Base-by-base conservation (phyloP, 1,140 invertebrate species). In the Lutraria rhynchaena region DNA sequence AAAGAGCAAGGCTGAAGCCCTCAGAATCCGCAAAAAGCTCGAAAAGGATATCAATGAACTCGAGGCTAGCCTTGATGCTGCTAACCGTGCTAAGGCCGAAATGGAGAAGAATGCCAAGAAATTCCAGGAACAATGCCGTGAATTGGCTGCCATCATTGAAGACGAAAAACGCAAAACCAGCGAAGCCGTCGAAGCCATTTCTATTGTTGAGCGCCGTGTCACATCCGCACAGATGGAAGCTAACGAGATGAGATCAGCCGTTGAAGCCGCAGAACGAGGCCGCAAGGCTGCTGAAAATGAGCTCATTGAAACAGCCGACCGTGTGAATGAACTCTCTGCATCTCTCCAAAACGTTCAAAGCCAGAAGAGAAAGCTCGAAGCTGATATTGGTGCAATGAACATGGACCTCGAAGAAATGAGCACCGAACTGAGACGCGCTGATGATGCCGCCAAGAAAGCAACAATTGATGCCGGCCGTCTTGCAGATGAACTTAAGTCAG, bases 21-120 rank as follows among this genome's bases (percentile, higher is more conserved):
- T 99, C 87, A 96, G 98, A 93, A 97, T 99, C 96, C 99, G 99
- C 96, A 99, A 99, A 96, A 99, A 99, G 94, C 94, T 99, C 88
- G 99, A 99, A 94, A 96, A 96, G 87, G 98, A 99, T 94, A 99
- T 99, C 94, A 99, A 99, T 93, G 98, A 99, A 93, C 94, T 99
- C 69, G 98, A 99, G 94, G 99, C 99, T 89, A 98, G 98, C 89
- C 94, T 99, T 88, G 99, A 99, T 95, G 87, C 86, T 78, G 86
- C 92, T 69, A 93, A 93, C 87, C 84, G 92, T 44, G 97, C 97
- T 86, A 99, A 99, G 92, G 97, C 98, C 89, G 99, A 99, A 92
- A 96, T 98, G 85, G 98, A 99, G 93, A 99, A 99, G 95, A 99
- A 97, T 94, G 98, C 99, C 93, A 99, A 99, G 94, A 94, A 93